Evolutionary conservation across 2,113 vertebrate genomes (phyloP).

Genomic region (Melanostigma gelatinosum): DNA sequence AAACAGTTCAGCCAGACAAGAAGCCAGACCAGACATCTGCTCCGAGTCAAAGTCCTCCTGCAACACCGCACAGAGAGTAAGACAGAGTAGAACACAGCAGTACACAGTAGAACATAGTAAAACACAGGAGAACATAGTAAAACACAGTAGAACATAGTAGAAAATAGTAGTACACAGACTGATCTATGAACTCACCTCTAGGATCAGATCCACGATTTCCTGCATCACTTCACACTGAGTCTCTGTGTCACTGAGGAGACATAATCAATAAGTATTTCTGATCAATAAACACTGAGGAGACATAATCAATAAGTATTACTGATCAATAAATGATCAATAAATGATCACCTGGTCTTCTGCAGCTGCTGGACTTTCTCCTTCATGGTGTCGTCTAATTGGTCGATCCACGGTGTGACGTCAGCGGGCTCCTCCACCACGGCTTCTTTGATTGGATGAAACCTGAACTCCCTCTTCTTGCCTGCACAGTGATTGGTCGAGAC

Average conservation of each 20-base stretch:
- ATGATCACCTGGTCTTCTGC: constrained; percentile 91
- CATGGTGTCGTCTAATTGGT: constrained; percentile 94
- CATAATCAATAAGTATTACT: too few relatives aligned
- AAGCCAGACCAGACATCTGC: constrained; percentile 91
- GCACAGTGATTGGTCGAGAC: constrained; percentile 34
- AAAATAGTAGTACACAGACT: neutral
- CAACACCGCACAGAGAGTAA: neutral
- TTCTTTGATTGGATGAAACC: constrained; percentile 96
- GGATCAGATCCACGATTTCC: constrained; percentile 96
- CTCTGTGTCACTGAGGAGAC: constrained; percentile 88
- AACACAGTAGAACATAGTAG: neutral
- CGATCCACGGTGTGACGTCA: constrained; percentile 94
- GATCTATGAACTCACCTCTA: constrained; percentile 86
- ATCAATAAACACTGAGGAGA: neutral
- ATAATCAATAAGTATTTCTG: too few relatives aligned
- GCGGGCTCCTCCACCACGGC: constrained; percentile 92
- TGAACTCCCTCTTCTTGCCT: constrained; percentile 96
- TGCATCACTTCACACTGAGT: constrained; percentile 98
- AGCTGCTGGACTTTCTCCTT: constrained; percentile 93
- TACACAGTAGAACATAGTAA: neutral
- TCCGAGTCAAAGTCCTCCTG: constrained; percentile 98
- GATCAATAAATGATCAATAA: constrained; percentile 49
- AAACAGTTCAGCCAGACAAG: constrained; percentile 94
- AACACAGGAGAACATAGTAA: neutral
- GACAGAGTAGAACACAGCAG: neutral